A percentile compares a stretch with the other conserved stretches of the same genome.
phyloP scores from a whole-genome alignment of 2,797 vertebrate species.

The Borostomias antarcticus region DNA sequence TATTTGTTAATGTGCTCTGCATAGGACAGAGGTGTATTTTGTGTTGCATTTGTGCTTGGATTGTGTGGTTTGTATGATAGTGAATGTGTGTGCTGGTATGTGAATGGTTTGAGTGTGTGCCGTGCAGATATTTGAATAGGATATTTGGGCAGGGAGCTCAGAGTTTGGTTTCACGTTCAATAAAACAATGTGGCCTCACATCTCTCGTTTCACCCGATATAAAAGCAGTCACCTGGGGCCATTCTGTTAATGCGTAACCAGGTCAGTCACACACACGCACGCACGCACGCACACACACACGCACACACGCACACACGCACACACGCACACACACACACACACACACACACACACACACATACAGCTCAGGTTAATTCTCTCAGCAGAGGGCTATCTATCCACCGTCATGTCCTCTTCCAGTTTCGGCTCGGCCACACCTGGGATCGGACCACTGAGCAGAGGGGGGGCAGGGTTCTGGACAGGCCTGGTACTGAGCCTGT shows the following conservation, averaged over 20 bases:
- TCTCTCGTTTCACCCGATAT: conserved; percentile 44
- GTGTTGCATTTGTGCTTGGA: not conserved
- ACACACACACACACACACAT: not conserved
- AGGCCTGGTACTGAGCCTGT: too few relatives aligned
- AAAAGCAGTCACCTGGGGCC: conserved; percentile 24
- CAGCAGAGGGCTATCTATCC: not conserved
- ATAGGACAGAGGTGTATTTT: not conserved
- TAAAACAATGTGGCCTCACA: conserved; percentile 18
- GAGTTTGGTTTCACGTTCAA: too few relatives aligned
- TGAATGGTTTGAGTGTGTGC: conserved; percentile 5
- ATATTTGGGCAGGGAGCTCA: too few relatives aligned
- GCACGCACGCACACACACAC: conserved; percentile 26
- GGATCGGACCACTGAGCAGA: not conserved
- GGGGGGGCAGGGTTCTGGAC: too few relatives aligned
- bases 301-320: conserved; percentile 8
- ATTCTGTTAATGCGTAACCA: conserved; percentile 38
- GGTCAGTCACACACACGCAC: conserved; percentile 35
- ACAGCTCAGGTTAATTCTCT: not conserved
- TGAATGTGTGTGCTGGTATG: conserved; percentile 17
- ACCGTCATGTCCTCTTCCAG: not conserved
- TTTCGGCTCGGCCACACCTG: not conserved
- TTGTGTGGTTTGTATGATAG: not conserved
- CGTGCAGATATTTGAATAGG: conserved; percentile 20
- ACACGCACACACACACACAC: not conserved
- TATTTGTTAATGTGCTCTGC: not conserved